Evolutionary conservation across 2,888 invertebrate genomes (phyloP).

Genomic region (Pseudococcus jackbeardsleyi): DNA sequence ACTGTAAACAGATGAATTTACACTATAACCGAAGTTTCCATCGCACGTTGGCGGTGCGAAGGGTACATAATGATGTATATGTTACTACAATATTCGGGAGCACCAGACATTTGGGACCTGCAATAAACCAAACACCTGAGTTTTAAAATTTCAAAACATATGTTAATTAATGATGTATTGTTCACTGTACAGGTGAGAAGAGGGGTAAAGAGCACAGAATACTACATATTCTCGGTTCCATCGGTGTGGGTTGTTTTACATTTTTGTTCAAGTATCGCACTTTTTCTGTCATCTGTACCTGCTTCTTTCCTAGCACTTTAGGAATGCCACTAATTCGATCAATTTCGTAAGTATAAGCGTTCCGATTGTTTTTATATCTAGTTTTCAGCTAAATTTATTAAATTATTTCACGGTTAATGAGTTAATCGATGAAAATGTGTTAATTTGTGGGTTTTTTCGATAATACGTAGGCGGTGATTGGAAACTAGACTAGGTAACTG

Average conservation of each 20-base stretch:
- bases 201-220: constrained; percentile 33
- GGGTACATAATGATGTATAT: constrained; percentile 64
- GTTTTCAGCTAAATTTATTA: background rate
- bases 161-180: constrained; percentile 66
- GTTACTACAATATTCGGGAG: constrained; percentile 62
- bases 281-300: constrained; percentile 54
- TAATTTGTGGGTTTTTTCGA: background rate
- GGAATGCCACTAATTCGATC: background rate
- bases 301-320: constrained; percentile 5
- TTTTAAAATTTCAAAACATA: constrained; percentile 65
- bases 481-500: too few species aligned
- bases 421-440: background rate
- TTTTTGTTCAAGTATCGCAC: constrained; percentile 63
- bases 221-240: constrained; percentile 59
- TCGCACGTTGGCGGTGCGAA: constrained; percentile 6
- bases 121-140: constrained; percentile 65
- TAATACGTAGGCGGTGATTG: background rate
- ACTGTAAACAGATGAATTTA: constrained; percentile 63
- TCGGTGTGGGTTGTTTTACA: constrained; percentile 52
- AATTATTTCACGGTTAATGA: background rate
- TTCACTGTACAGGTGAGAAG: constrained; percentile 57
- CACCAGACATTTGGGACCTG: constrained; percentile 62
- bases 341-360: constrained; percentile 1
- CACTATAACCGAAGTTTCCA: constrained; percentile 51
- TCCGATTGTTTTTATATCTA: background rate